Base-by-base conservation (phyloP, 2,797 vertebrate species). In the Acrocephalus scirpaceus region DNA sequence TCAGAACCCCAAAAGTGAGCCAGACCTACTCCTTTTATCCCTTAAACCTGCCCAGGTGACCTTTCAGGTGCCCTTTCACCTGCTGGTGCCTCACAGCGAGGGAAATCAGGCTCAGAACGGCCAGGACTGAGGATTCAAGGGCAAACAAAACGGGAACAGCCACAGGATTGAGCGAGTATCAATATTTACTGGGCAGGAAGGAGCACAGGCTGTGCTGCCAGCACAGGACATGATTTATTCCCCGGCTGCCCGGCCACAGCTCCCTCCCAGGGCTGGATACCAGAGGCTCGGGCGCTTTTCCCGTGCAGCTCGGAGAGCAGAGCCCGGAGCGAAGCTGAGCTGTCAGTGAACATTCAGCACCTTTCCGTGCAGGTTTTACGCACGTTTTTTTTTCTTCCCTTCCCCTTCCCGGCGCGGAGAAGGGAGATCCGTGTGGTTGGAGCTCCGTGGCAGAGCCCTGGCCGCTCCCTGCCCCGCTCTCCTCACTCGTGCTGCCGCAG, bases 111-210 rank as follows among this genome's bases (percentile, higher is more conserved):
- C 70, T 61, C 61, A 26, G 27, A 81, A 70, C 0, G 2, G n/a
- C 6, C 20, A 50, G 42, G 71, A 40, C 30, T 1, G 54, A 66
- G 58, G 45, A 57, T 4, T 38, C 45, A 44, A 82, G 88, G 76
- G 62, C 57, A 19, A 61, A 61, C 2, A 4, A 2, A 47, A 36
- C 0, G n/a, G 57, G 45, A 71, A 27, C 23, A 14, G 71, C 64
- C 78, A 29, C 54, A 6, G 7, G 60, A 70, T 11, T 22, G 78
- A 78, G 32, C 50, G 8, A 47, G 61, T 2, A 58, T 71, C 67
- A 54, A 66, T 50, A 90, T 86, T 95, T 90, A 56, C 70, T 32
- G 92, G 29, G 91, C 77, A 88, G 96, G 85, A 95, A 82, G 38
- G 70, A 76, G 92, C 34, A 47, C 85, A 16, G 54, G 6, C 32